Percentiles rank a stretch among this genome's conserved stretches.
phyloP scores from a whole-genome alignment of 1,140 invertebrate species.

The Bombyx mori region ASM3026992v2 NC_085131.1:1467501-1468000 shows the following conservation, averaged over 20 bases:
- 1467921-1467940: constrained; percentile 36
- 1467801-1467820: constrained; percentile 33
- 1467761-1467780: constrained; percentile 63
- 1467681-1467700: constrained; percentile 39
- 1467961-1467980: constrained; percentile 27
- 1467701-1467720: no score
- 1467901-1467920: constrained; percentile 57
- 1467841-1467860: constrained; percentile 63
- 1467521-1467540: background rate
- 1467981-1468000: background rate
- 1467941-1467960: constrained; percentile 44
- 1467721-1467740: constrained; percentile 20
- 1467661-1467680: constrained; percentile 55
- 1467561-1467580: constrained; percentile 63
- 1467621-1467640: constrained; percentile 60
- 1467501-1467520: no score
- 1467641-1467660: constrained; percentile 70
- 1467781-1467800: constrained; percentile 57
- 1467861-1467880: constrained; percentile 59
- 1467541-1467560: constrained; percentile 60
- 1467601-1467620: constrained; percentile 67
- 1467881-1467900: constrained; percentile 55
- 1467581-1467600: constrained; percentile 65
- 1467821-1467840: constrained; percentile 60
- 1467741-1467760: constrained; percentile 40